Percentiles rank a stretch among this genome's conserved stretches.
These are phyloP conservation scores for Papilio aristodemus DNA, from an alignment of 1,140 invertebrate genomes.

Conservation along the genomic window DNA sequence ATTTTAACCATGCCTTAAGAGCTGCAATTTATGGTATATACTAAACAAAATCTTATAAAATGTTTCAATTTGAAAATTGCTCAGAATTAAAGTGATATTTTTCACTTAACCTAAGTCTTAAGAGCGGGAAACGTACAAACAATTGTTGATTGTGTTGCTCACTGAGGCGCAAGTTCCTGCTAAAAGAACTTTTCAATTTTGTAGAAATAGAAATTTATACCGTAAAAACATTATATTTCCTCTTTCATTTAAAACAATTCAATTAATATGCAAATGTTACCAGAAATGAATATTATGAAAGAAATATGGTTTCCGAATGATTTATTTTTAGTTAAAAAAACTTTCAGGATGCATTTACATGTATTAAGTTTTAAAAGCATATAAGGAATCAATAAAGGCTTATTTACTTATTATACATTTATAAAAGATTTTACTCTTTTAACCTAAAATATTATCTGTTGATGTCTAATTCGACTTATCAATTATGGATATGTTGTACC, in stretches of 20 bases:
- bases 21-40: too few species aligned
- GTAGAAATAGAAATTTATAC: slow-evolving; percentile 16
- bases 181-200: slow-evolving; percentile 31
- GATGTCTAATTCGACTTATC: too few species aligned
- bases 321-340: not conserved
- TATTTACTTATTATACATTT: too few species aligned
- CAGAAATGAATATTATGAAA: not conserved
- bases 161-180: slow-evolving; percentile 26
- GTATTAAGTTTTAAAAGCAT: too few species aligned
- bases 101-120: slow-evolving; percentile 18
- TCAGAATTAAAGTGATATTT: slow-evolving; percentile 6
- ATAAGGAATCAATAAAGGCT: too few species aligned
- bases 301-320: not conserved
- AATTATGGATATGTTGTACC: too few species aligned
- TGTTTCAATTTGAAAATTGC: not conserved
- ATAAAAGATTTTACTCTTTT: too few species aligned
- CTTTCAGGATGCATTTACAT: too few species aligned
- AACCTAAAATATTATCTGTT: too few species aligned
- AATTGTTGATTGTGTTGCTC: slow-evolving; percentile 27
- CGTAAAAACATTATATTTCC: not conserved
- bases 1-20: too few species aligned
- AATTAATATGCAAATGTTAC: not conserved
- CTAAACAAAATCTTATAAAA: not conserved
- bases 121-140: slow-evolving; percentile 15
- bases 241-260: not conserved